These are phyloP conservation scores for Trichonephila clavata DNA, from an alignment of 1,140 invertebrate genomes.

Conservation along the genomic window DNA sequence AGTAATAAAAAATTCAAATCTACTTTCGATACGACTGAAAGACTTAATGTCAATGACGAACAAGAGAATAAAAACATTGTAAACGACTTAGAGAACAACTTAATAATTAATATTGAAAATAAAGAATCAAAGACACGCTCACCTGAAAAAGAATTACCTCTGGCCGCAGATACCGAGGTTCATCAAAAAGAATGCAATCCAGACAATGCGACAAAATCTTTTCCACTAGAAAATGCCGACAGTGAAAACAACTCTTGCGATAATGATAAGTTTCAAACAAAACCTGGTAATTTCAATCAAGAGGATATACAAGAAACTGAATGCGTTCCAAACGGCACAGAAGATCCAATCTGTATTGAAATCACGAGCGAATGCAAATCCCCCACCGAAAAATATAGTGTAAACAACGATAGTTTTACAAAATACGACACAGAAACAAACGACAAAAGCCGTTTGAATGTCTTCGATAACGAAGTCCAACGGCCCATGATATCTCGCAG, in stretches of 20 bases:
- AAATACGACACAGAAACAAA: neutral
- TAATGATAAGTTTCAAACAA: neutral
- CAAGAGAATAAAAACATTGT: neutral
- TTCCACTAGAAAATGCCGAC: neutral
- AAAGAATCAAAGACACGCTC: neutral
- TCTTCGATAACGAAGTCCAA: slow-evolving; percentile 79
- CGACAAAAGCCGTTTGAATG: neutral
- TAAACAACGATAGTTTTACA: neutral
- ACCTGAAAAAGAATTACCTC: neutral
- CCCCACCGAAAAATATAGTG: neutral
- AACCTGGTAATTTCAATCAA: neutral
- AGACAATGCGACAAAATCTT: neutral
- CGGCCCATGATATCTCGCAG: slow-evolving; percentile 86
- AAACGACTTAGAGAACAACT: neutral
- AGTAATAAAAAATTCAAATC: neutral
- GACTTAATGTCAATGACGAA: neutral
- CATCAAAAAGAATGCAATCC: neutral
- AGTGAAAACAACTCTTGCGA: neutral
- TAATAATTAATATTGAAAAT: neutral
- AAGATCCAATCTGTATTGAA: neutral
- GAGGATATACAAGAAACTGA: neutral
- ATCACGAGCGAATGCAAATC: neutral
- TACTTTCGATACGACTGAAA: neutral
- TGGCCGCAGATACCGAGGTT: neutral
- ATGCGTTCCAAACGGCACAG: neutral